phyloP scores from a whole-genome alignment of 1,140 invertebrate genomes.

The Globodera rostochiensis region DNA sequence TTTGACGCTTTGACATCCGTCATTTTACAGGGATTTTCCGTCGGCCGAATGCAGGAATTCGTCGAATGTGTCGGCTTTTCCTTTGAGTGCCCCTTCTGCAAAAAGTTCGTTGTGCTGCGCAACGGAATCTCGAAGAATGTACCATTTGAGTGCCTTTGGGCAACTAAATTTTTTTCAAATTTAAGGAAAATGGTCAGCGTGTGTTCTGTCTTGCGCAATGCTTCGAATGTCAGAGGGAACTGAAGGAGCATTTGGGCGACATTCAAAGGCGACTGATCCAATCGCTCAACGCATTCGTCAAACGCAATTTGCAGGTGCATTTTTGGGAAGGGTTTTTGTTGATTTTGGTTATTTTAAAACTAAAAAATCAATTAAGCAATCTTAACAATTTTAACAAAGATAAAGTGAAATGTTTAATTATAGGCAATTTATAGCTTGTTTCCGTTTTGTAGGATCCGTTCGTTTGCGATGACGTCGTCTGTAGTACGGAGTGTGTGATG shows the following conservation, averaged over 20 bases:
- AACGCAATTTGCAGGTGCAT: no score
- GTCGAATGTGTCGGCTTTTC: conserved; percentile 45
- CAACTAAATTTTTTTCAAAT: background rate
- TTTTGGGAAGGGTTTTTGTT: no score
- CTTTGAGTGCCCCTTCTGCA: conserved; percentile 44
- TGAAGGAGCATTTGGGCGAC: background rate
- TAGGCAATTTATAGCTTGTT: no score
- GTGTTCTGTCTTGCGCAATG: background rate
- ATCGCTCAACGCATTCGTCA: no score
- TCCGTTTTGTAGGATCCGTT: conserved; percentile 29
- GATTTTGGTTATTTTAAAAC: no score
- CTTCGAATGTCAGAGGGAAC: conserved; percentile 1
- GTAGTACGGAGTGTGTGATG: conserved; percentile 23
- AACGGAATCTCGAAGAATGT: conserved; percentile 5
- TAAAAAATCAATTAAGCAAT: no score
- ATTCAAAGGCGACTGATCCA: background rate
- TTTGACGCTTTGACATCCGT: no score
- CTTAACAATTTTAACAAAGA: no score
- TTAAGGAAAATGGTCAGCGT: background rate
- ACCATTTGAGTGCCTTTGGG: background rate
- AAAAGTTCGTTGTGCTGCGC: conserved; percentile 26
- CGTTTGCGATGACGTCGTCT: conserved; percentile 38
- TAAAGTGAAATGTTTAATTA: no score
- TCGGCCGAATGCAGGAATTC: conserved; percentile 22
- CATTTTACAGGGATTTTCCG: no score